A percentile compares a stretch with the other conserved stretches of the same genome.
phyloP scores from a whole-genome alignment of 2,113 vertebrate species.

The Nycticryphes semicollaris region DNA sequence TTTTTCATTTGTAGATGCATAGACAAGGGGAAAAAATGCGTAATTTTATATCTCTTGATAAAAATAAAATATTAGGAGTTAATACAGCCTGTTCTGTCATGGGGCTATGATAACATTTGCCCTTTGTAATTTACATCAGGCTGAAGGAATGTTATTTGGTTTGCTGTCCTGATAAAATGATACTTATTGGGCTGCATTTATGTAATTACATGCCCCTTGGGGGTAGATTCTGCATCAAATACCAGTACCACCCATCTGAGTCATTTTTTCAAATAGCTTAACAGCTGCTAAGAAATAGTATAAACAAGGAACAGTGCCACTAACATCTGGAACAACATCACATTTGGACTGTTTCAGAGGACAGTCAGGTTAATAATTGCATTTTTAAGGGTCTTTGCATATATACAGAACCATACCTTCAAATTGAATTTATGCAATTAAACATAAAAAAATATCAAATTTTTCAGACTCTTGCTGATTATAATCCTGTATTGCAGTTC shows the following conservation, averaged over 20 bases:
- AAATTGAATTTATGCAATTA: neutral
- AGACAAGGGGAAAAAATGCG: neutral
- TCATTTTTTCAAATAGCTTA: conserved; percentile 73
- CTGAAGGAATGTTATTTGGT: conserved; percentile 26
- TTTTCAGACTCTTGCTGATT: neutral
- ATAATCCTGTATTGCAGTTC: neutral
- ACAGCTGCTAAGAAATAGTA: conserved; percentile 66
- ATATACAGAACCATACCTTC: neutral
- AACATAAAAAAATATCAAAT: neutral
- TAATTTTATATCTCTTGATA: conserved; percentile 1
- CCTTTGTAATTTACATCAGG: conserved; percentile 19
- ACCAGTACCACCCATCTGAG: conserved; percentile 77
- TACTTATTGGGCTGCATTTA: conserved; percentile 36
- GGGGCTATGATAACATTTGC: neutral
- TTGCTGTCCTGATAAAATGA: conserved; percentile 47
- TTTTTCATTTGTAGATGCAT: neutral
- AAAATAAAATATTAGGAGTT: neutral
- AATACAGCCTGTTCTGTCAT: conserved; percentile 17
- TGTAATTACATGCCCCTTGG: conserved; percentile 47
- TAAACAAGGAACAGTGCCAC: conserved; percentile 51
- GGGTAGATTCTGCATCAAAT: conserved; percentile 57
- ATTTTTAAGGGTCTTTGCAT: neutral
- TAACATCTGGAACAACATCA: conserved; percentile 41
- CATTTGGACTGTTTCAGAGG: neutral
- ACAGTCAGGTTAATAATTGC: neutral